phyloP scores from a whole-genome alignment of 2,113 vertebrate species.

The Pedetes capensis region DNA sequence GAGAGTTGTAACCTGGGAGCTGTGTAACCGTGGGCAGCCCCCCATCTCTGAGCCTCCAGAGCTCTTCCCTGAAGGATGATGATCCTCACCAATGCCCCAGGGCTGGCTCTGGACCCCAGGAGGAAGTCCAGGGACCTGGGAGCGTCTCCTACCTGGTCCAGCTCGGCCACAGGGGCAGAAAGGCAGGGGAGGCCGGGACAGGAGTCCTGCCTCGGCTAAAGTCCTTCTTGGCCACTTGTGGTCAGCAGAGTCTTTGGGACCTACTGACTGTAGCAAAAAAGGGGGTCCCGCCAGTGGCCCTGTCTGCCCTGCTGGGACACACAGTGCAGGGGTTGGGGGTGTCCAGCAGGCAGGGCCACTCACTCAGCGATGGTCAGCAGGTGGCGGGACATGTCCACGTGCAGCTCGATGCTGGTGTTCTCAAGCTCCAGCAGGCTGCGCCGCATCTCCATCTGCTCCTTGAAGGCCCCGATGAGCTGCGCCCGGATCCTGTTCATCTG shows the following conservation, averaged over 20 bases:
- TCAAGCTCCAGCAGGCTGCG: constrained; percentile 81
- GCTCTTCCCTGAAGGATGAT: not conserved
- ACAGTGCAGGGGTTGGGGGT: no score
- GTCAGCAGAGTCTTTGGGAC: not conserved
- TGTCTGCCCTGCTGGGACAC: not conserved
- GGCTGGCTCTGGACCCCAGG: not conserved
- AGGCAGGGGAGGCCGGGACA: not conserved
- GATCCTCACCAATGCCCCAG: not conserved
- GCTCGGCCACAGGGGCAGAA: not conserved
- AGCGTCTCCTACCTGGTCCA: not conserved
- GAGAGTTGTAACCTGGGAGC: not conserved
- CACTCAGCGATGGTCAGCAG: constrained; percentile 79
- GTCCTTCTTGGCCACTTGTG: not conserved
- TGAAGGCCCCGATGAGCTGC: constrained; percentile 72
- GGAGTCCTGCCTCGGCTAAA: not conserved
- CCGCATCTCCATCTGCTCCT: constrained; percentile 76
- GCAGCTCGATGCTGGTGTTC: constrained; percentile 77
- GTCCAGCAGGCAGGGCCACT: constrained; percentile 17
- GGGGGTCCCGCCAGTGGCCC: not conserved
- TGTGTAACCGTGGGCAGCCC: not conserved
- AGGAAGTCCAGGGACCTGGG: not conserved
- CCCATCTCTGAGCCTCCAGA: not conserved
- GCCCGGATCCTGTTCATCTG: constrained; percentile 63
- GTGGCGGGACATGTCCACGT: constrained; percentile 75
- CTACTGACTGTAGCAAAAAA: not conserved